These are phyloP conservation scores for Oconnorella tubifera DNA, from an alignment of 2,888 invertebrate genomes.

Conservation along the genomic window DNA sequence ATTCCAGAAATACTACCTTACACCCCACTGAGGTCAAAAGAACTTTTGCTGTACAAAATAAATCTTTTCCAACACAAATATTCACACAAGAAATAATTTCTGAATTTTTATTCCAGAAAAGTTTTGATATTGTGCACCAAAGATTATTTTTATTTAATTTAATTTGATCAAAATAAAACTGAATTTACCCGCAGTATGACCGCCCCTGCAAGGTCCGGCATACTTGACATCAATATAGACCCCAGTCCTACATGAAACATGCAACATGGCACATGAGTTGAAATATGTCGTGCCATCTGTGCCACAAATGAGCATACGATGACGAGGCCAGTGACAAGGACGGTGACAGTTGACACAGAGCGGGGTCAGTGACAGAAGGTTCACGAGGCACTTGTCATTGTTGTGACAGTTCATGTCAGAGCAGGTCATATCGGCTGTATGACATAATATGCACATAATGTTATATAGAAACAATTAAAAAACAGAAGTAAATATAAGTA, in stretches of 20 bases:
- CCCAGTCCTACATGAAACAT: neutral
- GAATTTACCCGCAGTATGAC: too few relatives aligned
- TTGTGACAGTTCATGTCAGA: neutral
- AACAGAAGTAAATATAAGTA: too few relatives aligned
- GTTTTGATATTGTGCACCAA: too few relatives aligned
- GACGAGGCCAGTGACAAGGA: neutral
- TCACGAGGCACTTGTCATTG: neutral
- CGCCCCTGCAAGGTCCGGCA: neutral
- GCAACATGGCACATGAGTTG: neutral
- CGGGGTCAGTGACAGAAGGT: neutral
- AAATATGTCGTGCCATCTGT: neutral
- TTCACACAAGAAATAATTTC: too few relatives aligned
- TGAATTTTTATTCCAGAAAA: too few relatives aligned
- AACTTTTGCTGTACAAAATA: too few relatives aligned
- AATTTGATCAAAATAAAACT: too few relatives aligned
- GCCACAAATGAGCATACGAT: neutral
- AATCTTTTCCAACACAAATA: too few relatives aligned
- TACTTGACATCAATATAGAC: neutral
- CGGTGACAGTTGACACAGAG: neutral
- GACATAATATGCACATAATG: neutral
- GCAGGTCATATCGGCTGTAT: neutral
- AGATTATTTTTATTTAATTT: too few relatives aligned
- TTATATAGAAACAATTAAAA: too few relatives aligned
- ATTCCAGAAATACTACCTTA: too few relatives aligned
- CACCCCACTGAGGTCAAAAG: too few relatives aligned